Evolutionary conservation across 2,113 vertebrate genomes (phyloP), one percentile per base, ranked within the genome.

Genomic region (Piprites chloris): DNA sequence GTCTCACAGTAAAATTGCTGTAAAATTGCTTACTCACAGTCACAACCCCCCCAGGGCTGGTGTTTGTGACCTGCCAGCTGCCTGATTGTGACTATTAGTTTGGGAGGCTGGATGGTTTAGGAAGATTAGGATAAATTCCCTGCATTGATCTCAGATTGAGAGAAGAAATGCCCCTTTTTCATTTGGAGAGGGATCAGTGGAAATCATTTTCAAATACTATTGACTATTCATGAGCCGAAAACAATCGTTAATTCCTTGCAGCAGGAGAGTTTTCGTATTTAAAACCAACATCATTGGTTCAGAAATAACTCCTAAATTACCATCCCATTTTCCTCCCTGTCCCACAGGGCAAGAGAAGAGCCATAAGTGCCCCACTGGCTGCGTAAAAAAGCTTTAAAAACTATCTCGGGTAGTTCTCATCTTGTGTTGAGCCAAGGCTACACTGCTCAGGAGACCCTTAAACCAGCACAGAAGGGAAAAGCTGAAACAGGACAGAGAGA

Each of bases 241-340:
- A 81, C 49, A 83, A 56, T 49, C 1, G 1, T 33, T 83, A 87
- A 69, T 58, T 94, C 71, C 55, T 87, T 50, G 42, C 74, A 85
- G 81, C 58, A 73, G 53, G 33, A 53, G 26, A 42, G 17, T 50
- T 56, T 66, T 77, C 59, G 35, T 83, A 50, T 66, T 93, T 77
- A 69, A 89, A 91, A 89, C 28, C 15, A 95, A 56, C 37, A 65
- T 49, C 16, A 35, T 35, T 9, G 1, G 1, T 79, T 91, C 62
- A 82, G 81, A 82, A 93, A 46, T 78, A 80, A 84, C 61, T 90
- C 72, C 63, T 47, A 90, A 92, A 95, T 74, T 74, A 56, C 39
- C 55, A 59, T 52, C 72, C 91, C 49, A 80, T 68, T 83, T 85
- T 42, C 63, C 39, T 78, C 42, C 19, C n/a, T 32, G 27, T 37